Base-by-base conservation (phyloP, 2,113 vertebrate genomes). In the Chionomys nivalis region DNA sequence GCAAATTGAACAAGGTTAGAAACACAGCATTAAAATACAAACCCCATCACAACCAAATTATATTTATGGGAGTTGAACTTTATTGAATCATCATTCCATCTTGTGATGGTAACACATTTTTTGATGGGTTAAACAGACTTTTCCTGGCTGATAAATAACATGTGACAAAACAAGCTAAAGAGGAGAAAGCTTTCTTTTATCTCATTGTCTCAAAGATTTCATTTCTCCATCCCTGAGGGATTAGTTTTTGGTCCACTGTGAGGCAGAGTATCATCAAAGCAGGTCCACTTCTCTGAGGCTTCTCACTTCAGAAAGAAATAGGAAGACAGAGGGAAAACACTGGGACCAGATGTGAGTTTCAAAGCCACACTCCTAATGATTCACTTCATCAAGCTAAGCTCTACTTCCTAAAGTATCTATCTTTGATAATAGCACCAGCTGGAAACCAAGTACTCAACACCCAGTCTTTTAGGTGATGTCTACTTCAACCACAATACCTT, bases 1-100 rank as follows among this genome's bases (percentile, higher is more conserved):
- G 77, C 68, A 77, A 68, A 92, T 44, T 73, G 44, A 89, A 77
- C 13, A 86, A 86, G 23, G 28, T 73, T 23, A 87, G 77, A 96
- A 86, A 3, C 24, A 94, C 39, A 88, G 12, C 8, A 58, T 47
- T 24, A 88, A 83, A 90, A 78, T 68, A n/a, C 6, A n/a, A 66
- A 77, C 19, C 21, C 55, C 9, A 82, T 1, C 16, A 81, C 17
- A 77, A 63, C 33, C 21, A 86, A 93, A 72, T 89, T 55, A 33
- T 14, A 55, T 75, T 83, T 92, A 47, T 63, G 36, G 83, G 26
- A 63, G 5, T 86, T 68, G 81, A 75, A 7, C 5, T 39, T 65
- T 58, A 49, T 7, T 55, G 21, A 76, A 12, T 94, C 28, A 55
- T 55, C 55, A 3, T 28, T 90, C 17, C 3, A 14, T 23, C 28